Percentiles rank a stretch among this genome's conserved stretches.
Evolutionary conservation across 2,797 vertebrate species (phyloP).

Genomic region (Gymnothorax reevesii): DNA sequence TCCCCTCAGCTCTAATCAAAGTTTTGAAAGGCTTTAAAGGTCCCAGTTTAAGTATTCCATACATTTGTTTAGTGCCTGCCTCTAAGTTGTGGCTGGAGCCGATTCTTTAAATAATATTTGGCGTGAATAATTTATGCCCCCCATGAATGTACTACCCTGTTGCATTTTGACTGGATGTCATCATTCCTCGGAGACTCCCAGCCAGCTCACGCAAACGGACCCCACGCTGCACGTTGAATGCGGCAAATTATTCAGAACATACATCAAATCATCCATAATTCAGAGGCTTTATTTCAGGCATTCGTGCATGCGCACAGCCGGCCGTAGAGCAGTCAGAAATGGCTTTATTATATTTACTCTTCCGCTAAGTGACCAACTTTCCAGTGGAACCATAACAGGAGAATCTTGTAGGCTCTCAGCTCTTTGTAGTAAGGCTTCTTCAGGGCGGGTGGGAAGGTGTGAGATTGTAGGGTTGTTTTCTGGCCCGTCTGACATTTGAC

Average conservation of each 20-base stretch:
- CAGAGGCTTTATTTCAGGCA: conserved; percentile 51
- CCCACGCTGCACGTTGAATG: conserved; percentile 50
- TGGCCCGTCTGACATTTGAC: background rate
- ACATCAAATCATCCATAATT: conserved; percentile 73
- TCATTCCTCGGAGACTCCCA: conserved; percentile 41
- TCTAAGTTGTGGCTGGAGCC: conserved; percentile 51
- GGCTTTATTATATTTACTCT: conserved; percentile 1
- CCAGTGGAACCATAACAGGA: conserved; percentile 29
- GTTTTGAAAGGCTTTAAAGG: conserved; percentile 12
- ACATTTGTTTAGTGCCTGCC: conserved; percentile 40
- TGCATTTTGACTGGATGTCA: conserved; percentile 2
- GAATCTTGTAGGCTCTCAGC: background rate
- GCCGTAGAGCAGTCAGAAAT: background rate
- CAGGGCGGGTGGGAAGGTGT: background rate
- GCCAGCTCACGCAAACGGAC: conserved; percentile 62
- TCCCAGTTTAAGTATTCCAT: conserved; percentile 32
- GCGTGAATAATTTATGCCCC: conserved; percentile 64
- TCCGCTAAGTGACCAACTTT: conserved; percentile 28
- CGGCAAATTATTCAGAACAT: conserved; percentile 67
- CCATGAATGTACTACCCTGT: conserved; percentile 17
- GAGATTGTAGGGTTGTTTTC: background rate
- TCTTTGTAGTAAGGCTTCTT: background rate
- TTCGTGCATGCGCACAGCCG: conserved; percentile 14
- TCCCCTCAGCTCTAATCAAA: background rate
- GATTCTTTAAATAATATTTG: conserved; percentile 68